These are phyloP conservation scores for Epinephelus lanceolatus DNA, from an alignment of 2,113 vertebrate genomes.

Conservation along the genomic window DNA sequence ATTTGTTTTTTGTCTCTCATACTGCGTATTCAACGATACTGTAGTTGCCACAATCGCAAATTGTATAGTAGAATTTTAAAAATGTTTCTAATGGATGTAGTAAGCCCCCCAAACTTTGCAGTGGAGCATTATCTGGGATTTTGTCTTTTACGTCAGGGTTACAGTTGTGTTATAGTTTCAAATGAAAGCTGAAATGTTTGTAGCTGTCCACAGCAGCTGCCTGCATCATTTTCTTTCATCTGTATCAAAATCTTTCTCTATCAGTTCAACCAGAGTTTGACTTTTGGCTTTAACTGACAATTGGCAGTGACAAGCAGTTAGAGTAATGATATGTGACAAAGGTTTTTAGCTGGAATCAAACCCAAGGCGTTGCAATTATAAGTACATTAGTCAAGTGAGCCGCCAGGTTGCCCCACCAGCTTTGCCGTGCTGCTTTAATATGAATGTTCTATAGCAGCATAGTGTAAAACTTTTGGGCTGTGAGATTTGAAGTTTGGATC, in stretches of 20 bases:
- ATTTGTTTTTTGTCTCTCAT: too few species aligned
- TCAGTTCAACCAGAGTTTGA: slow-evolving; percentile 1
- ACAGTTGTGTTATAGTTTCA: background rate
- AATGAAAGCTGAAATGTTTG: slow-evolving; percentile 3
- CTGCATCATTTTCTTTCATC: background rate
- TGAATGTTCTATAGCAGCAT: background rate
- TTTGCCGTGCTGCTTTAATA: slow-evolving; percentile 8
- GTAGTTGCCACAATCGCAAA: background rate
- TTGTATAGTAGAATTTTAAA: background rate
- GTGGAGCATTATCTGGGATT: background rate
- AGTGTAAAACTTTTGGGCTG: slow-evolving; percentile 3
- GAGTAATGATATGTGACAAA: slow-evolving; percentile 23
- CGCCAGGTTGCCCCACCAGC: slow-evolving; percentile 8
- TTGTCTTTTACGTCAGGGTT: background rate
- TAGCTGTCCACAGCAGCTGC: background rate
- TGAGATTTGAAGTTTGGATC: background rate
- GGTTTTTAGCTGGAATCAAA: slow-evolving; percentile 37
- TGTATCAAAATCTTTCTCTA: background rate
- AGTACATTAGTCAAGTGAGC: slow-evolving; percentile 28
- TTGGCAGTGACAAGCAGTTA: slow-evolving; percentile 38
- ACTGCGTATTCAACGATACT: background rate
- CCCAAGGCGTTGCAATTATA: slow-evolving; percentile 27
- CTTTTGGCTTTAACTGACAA: slow-evolving; percentile 18
- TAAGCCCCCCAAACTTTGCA: background rate
- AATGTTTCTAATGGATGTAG: background rate